These are phyloP conservation scores for Heteromyza rotundicornis DNA, from an alignment of 2,888 invertebrate species.

Conservation along the genomic window DNA sequence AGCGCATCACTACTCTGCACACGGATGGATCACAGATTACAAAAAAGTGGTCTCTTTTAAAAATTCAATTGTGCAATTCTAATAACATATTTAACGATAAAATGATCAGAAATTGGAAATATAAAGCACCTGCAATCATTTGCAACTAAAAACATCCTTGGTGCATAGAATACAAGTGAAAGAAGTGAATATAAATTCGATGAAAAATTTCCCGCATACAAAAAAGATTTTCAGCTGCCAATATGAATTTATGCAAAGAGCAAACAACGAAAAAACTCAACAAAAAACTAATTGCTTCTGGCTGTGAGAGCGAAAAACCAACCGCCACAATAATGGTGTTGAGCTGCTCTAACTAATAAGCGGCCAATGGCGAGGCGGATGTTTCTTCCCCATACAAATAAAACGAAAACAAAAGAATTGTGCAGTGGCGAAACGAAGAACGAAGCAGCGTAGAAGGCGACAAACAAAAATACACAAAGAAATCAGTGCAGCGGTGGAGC, in stretches of 20 bases:
- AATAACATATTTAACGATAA: no score
- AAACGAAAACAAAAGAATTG: slow-evolving; percentile 25
- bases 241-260: slow-evolving; percentile 37
- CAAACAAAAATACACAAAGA: neutral
- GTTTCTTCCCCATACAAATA: slow-evolving; percentile 17
- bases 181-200: no score
- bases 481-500: neutral
- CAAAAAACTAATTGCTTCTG: slow-evolving; percentile 22
- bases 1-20: no score
- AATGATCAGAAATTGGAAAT: no score
- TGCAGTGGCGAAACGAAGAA: neutral
- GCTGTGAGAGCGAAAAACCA: neutral
- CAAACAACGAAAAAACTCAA: slow-evolving; percentile 43
- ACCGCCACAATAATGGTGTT: no score
- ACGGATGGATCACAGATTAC: no score
- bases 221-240: slow-evolving; percentile 41
- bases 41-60: no score
- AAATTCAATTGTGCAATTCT: no score
- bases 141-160: no score
- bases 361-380: neutral
- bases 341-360: slow-evolving; percentile 7
- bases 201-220: no score
- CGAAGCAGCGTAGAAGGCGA: neutral
- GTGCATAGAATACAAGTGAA: no score
- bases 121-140: no score